Evolutionary conservation across 2,113 vertebrate species (phyloP), one percentile per base, ranked within the genome.

Genomic region (Neopipo cinnamomea): DNA sequence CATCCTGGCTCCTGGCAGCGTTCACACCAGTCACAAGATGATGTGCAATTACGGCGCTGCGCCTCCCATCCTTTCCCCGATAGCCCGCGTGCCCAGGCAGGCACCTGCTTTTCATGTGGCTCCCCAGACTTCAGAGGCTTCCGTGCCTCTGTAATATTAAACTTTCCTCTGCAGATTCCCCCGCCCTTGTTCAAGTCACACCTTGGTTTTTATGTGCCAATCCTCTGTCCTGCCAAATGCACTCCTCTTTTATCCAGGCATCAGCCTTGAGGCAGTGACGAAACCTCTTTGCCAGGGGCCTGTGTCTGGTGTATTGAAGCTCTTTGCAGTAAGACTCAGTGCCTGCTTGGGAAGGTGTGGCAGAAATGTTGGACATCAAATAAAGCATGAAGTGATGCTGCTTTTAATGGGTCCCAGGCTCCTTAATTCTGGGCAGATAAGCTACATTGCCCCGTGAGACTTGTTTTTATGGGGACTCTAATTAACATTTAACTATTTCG

Each of bases 101-200:
- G 82, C 49, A 35, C 31, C 53, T 24, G 30, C 72, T 49, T 74
- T 91, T 92, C 84, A 53, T 94, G 85, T 83, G 75, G 86, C 46
- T 96, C 39, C 41, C 31, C 58, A 46, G 63, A 27, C 77, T 91
- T 88, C 42, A 44, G 49, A 94, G 74, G 81, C 67, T 93, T 92
- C 89, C 0, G 0, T 76, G 50, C 70, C 27, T 96, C 73, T 85
- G 74, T 49, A 73, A 84, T 82, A 66, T 44, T 71, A 59, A 85
- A 65, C 68, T 65, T 87, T 58, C 61, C 68, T 50, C 50, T 49
- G 52, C 4, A 14, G 72, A 28, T 63, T 62, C 11, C 50, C 17
- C 47, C 6, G 1, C 49, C 66, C 84, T 76, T 55, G 41, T 46
- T 72, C 72, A 39, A 37, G 46, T 62, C 65, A 37, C 50, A 14